phyloP scores from a whole-genome alignment of 2,797 vertebrate genomes.

The Melanotaenia pygmaea region DNA sequence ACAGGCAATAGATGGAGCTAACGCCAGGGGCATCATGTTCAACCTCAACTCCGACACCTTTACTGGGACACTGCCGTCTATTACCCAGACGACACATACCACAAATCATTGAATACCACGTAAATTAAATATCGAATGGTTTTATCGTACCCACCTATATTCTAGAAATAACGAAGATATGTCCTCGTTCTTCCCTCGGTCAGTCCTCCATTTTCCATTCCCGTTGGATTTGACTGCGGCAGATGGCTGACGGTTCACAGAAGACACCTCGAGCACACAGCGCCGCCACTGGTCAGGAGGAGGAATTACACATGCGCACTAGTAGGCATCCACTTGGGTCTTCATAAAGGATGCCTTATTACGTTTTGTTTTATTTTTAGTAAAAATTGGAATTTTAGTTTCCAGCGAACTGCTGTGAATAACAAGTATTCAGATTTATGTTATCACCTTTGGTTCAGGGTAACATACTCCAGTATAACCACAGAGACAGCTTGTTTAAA shows the following conservation, averaged over 20 bases:
- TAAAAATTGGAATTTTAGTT: too few species aligned
- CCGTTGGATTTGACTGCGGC: conserved; percentile 79
- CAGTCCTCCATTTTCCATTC: conserved; percentile 87
- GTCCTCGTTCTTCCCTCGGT: conserved; percentile 66
- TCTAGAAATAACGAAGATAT: conserved; percentile 51
- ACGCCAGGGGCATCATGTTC: conserved; percentile 16
- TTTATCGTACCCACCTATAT: conserved; percentile 63
- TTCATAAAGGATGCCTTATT: too few species aligned
- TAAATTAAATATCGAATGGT: too few species aligned
- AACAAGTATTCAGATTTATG: too few species aligned
- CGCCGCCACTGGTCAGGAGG: conserved; percentile 68
- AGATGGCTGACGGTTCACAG: conserved; percentile 75
- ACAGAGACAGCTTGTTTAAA: conserved; percentile 57
- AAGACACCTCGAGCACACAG: conserved; percentile 25
- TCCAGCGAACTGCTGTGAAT: too few species aligned
- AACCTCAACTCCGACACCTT: conserved; percentile 8
- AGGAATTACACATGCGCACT: conserved; percentile 7
- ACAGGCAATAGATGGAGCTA: conserved; percentile 14
- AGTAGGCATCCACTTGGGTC: too few species aligned
- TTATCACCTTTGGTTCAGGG: too few species aligned
- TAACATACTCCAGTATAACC: conserved; percentile 1
- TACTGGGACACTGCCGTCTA: too few species aligned
- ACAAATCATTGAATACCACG: background rate
- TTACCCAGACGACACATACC: too few species aligned
- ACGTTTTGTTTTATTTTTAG: too few species aligned